Conservation (phyloP, 2,797 vertebrate species). For the Neolamprologus multifasciatus region DNA sequence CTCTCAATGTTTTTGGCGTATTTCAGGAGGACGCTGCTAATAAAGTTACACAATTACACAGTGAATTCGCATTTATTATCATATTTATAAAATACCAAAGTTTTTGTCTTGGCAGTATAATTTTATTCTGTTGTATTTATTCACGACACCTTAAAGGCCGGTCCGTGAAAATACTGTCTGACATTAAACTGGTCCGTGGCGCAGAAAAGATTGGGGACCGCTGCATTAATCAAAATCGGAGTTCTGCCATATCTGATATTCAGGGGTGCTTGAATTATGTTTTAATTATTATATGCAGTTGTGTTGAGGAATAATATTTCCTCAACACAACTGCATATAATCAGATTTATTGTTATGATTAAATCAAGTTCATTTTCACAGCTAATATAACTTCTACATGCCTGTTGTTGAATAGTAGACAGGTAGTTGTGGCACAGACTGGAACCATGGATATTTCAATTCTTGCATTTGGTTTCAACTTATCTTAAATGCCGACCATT, state of each 20-base stretch:
- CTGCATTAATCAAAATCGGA: neutral
- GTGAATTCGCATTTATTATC: fast-evolving
- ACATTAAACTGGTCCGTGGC: neutral
- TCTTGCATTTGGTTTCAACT: neutral
- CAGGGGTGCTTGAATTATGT: neutral
- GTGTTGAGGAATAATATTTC: neutral
- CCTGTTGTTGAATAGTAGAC: neutral
- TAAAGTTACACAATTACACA: neutral
- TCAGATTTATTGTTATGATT: neutral
- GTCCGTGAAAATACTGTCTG: neutral
- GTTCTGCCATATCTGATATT: neutral
- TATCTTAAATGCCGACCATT: neutral
- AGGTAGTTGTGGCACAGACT: neutral
- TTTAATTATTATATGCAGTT: neutral
- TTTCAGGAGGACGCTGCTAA: neutral
- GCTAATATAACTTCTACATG: neutral
- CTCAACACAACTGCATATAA: neutral
- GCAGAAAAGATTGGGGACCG: neutral
- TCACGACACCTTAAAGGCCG: neutral
- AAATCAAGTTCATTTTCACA: neutral
- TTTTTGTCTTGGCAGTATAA: neutral
- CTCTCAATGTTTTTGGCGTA: neutral
- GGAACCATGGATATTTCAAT: neutral
- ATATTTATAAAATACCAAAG: neutral
- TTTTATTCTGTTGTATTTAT: neutral